phyloP scores from a whole-genome alignment of 2,113 vertebrate genomes.

The Mixornis gularis region DNA sequence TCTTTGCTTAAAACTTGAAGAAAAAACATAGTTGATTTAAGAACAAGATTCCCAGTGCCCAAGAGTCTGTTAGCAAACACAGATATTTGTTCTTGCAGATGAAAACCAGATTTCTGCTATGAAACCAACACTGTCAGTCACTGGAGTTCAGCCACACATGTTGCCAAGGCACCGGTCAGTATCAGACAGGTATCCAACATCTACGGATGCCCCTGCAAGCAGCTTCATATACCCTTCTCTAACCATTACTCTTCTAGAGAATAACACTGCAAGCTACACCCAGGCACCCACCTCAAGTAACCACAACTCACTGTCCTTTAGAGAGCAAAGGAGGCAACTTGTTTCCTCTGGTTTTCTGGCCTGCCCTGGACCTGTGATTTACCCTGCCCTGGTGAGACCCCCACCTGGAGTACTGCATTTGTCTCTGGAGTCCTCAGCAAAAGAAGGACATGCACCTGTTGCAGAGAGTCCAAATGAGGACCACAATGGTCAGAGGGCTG shows the following conservation, averaged over 20 bases:
- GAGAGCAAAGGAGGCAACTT: not conserved
- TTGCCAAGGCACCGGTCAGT: not conserved
- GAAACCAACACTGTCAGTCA: not conserved
- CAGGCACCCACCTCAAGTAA: not conserved
- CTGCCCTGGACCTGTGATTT: not conserved
- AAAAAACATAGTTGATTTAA: not conserved
- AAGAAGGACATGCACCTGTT: not conserved
- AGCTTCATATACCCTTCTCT: not conserved
- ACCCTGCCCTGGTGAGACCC: not conserved
- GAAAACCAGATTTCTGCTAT: not conserved
- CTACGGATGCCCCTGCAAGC: accelerated
- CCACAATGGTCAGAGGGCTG: not conserved
- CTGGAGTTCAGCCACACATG: not conserved
- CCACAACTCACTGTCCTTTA: not conserved
- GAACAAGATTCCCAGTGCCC: not conserved
- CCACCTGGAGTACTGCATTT: too few species aligned
- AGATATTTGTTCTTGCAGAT: not conserved
- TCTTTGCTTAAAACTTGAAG: conserved; percentile 15
- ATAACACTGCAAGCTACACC: not conserved
- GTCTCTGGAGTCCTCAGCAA: not conserved
- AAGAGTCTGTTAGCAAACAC: not conserved
- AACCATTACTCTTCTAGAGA: not conserved
- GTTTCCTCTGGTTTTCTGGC: not conserved
- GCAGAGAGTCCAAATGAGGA: not conserved
- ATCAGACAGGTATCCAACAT: accelerated